Conservation (phyloP, 1,140 invertebrate species). For the Homalodisca vitripennis region DNA sequence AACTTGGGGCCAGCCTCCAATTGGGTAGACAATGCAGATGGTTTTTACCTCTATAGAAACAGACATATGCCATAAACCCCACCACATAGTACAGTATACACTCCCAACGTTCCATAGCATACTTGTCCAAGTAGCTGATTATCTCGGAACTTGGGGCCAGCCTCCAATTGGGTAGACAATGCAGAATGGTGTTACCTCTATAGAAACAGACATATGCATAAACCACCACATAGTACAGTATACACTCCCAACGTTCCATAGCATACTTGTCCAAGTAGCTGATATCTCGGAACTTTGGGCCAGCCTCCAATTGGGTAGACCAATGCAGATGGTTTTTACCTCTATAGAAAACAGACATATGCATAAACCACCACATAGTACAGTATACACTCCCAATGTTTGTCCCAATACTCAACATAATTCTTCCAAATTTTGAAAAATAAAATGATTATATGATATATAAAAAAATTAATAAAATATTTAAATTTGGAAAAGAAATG, state of each 20-base stretch:
- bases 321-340: slow-evolving; percentile 85
- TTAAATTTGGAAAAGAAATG: too few species aligned
- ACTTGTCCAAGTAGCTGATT: slow-evolving; percentile 85
- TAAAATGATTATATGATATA: too few species aligned
- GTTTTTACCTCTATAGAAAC: slow-evolving; percentile 66
- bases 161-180: slow-evolving; percentile 78
- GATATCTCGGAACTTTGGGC: slow-evolving; percentile 86
- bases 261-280: slow-evolving; percentile 91
- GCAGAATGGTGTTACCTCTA: slow-evolving; percentile 79
- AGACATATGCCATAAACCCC: too few species aligned
- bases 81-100: slow-evolving; percentile 97
- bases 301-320: slow-evolving; percentile 78
- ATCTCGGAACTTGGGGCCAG: slow-evolving; percentile 87
- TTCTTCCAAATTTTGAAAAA: too few species aligned
- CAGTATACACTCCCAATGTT: slow-evolving; percentile 93
- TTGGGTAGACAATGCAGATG: slow-evolving; percentile 84
- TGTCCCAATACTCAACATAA: too few species aligned
- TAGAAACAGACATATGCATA: too few species aligned
- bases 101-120: slow-evolving; percentile 94
- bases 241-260: slow-evolving; percentile 92
- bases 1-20: slow-evolving; percentile 86
- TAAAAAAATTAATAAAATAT: too few species aligned
- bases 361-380: slow-evolving; percentile 99
- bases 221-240: slow-evolving; percentile 97
- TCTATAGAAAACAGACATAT: too few species aligned